Evolutionary conservation across 2,113 vertebrate genomes (phyloP).

Genomic region (Cololabis saira): DNA sequence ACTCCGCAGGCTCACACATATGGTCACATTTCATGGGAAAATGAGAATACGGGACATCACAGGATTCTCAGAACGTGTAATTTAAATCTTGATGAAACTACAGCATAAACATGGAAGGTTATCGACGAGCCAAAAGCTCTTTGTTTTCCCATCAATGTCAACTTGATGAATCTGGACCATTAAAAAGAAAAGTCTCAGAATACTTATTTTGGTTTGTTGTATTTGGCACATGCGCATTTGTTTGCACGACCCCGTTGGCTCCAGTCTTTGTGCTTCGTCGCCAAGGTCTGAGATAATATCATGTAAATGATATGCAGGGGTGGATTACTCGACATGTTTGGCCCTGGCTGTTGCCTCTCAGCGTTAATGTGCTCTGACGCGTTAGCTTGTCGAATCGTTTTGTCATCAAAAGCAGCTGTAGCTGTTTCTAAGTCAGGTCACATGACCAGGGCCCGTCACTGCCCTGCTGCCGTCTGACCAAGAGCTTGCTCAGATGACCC

Average conservation of each 20-base stretch:
- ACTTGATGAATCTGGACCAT: slow-evolving; percentile 5
- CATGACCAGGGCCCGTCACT: neutral
- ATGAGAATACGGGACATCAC: slow-evolving; percentile 21
- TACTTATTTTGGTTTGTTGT: slow-evolving; percentile 31
- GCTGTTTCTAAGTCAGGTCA: slow-evolving; percentile 18
- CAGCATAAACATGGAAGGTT: neutral
- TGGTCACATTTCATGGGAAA: slow-evolving; percentile 49
- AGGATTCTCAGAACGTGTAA: slow-evolving; percentile 6
- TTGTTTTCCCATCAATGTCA: slow-evolving; percentile 28
- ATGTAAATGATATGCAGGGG: slow-evolving; percentile 62
- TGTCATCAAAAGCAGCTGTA: slow-evolving; percentile 48
- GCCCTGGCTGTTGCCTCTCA: slow-evolving; percentile 50
- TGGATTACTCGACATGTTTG: slow-evolving; percentile 32
- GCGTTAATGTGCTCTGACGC: slow-evolving; percentile 55
- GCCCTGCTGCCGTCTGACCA: neutral
- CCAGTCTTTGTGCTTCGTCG: neutral
- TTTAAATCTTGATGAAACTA: neutral
- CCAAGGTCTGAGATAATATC: slow-evolving; percentile 46
- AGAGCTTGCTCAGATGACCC: slow-evolving; percentile 46
- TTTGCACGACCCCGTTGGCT: slow-evolving; percentile 33
- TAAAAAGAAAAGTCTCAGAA: slow-evolving; percentile 17
- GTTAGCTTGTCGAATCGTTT: slow-evolving; percentile 23
- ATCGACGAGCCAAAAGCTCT: slow-evolving; percentile 3
- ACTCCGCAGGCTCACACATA: slow-evolving; percentile 28
- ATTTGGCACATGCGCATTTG: slow-evolving; percentile 46